Base-by-base conservation (phyloP, 1,140 invertebrate species). In the Drosophila ercepeae region DNA sequence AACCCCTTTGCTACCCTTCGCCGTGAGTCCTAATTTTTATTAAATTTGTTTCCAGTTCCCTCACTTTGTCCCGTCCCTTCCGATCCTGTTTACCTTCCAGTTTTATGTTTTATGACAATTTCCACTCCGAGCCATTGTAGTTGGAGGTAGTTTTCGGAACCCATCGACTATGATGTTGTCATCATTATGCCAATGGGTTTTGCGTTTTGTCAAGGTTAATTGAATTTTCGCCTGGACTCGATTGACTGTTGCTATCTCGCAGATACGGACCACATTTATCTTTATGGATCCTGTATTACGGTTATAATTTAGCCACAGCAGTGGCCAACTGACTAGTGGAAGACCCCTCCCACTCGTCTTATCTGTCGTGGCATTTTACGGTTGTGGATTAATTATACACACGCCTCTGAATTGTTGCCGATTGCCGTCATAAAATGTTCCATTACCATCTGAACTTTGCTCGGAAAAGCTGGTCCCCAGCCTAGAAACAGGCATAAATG, bases 11-110 rank as follows among this genome's bases (percentile, higher is more conserved):
- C 57, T 77, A 82, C 77, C 82, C 82, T 64, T 89, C 79, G 13
- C 39, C 27, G 18, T 18, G 67, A 55, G 50, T 70, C 70, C 70
- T 41, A 69, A 63, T 82, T 88, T 89, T 89, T 89, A 89, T 89
- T 89, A 89, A 89, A 89, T 89, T 89, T 89, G 84, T 89, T 89
- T 86, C 79, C 63, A 83, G 78, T 89, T 57, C 67, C 74, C 63
- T 58, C 46, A 44, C 63, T 60, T 75, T 21, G 21, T 64, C 51
- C 19, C 23, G 21, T 52, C 32, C 41, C 41, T 46, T 29, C 42
- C 5, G n/a, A 3, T 32, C 27, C 32, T 36, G 59, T 50, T 44
- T 51, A 53, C 51, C 46, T n/a, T 42, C 16, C 18, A 42, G 61
- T 76, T 69, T 48, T 48, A 39, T 51, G 61, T 76, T 69, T 61